Base-by-base conservation (phyloP, 2,797 vertebrate genomes). In the Crypturellus tataupa region DNA sequence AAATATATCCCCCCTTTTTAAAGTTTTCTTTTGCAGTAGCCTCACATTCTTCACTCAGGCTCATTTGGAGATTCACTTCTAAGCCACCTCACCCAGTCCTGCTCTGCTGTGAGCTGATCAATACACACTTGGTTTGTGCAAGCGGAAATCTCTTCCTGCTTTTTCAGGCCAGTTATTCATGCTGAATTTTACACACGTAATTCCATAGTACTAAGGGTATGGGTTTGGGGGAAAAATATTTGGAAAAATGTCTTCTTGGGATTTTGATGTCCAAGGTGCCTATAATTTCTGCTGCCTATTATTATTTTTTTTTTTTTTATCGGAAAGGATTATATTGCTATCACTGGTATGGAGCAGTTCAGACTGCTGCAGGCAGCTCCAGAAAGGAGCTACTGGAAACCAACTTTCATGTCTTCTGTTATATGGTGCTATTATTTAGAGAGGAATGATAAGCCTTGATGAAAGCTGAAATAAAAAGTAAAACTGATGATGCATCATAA, bases 391-490 rank as follows among this genome's bases (percentile, higher is more conserved):
- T 33, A 94, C 80, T 29, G 18, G 67, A 86, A 94, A 80, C 9
- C 64, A 87, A 71, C 11, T 42, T 82, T 82, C 73, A 68, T 27
- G 84, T 82, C 73, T 84, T 68, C n/a, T 73, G 59, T 91, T 71
- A 90, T 72, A 76, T 86, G 78, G 47, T 77, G 58, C 49, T 62
- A 81, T 71, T 93, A 93, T 94, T 94, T 95, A 93, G 65, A 96
- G 87, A 90, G 9, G 33, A 95, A 86, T 70, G 29, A 95, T 82
- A 92, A 90, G 29, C 33, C 82, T 91, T 91, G 64, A 93, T 86
- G 73, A 91, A 87, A 94, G 68, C 60, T 87, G 49, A 89, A 90
- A 62, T 75, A 96, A 96, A 44, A 97, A 96, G 93, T 91, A 96
- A 96, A 95, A 84, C 7, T 0, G 1, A 94, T 91, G 89, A 91